These are phyloP conservation scores for Camelus dromedarius DNA, from an alignment of 2,113 vertebrate species.

Conservation along the genomic window DNA sequence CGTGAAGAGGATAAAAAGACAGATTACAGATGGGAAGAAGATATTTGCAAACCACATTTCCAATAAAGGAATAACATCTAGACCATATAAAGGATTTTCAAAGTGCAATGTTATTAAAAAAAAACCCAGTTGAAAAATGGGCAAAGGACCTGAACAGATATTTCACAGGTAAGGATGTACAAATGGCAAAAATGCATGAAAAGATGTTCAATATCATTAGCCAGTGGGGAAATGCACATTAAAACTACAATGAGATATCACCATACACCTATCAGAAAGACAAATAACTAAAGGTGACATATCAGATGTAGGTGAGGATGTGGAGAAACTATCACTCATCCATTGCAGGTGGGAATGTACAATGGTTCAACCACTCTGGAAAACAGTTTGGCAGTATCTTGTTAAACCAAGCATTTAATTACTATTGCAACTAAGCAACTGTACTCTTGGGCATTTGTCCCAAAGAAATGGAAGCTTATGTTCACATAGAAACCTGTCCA, in stretches of 20 bases:
- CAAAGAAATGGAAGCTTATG: not conserved
- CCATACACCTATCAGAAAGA: not conserved
- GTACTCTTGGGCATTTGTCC: not conserved
- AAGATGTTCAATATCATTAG: not conserved
- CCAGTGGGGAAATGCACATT: not conserved
- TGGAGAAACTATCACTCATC: not conserved
- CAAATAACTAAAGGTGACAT: not conserved
- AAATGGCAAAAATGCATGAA: not conserved
- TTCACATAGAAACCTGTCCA: not conserved
- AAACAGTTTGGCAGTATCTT: not conserved
- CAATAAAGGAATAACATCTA: not conserved
- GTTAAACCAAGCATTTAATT: not conserved
- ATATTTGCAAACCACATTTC: not conserved
- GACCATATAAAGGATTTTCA: not conserved
- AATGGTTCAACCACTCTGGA: not conserved
- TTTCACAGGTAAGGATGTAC: not conserved
- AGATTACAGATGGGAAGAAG: not conserved
- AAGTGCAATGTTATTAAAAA: not conserved
- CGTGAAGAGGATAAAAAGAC: not conserved
- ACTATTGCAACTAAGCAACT: not conserved
- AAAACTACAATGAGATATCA: not conserved
- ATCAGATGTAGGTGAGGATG: not conserved
- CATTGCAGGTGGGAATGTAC: not conserved
- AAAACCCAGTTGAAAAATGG: not conserved
- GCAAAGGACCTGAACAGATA: not conserved